phyloP scores from a whole-genome alignment of 2,797 vertebrate genomes.

The Sarcophilus harrisii region DNA sequence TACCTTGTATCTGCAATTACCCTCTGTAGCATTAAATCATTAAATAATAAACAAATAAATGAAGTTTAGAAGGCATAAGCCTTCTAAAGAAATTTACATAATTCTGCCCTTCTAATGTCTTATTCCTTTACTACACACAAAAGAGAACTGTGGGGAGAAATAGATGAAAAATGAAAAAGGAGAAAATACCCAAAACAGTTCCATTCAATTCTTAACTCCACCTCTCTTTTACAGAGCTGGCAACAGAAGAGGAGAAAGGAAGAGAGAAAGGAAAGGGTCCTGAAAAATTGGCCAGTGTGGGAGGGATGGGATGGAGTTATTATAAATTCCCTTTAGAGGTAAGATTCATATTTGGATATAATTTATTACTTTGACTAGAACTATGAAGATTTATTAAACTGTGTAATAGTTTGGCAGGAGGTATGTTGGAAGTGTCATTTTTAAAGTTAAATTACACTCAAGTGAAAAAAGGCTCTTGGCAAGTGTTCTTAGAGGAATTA shows the following conservation, averaged over 20 bases:
- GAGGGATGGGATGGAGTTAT: not conserved
- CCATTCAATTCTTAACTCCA: not conserved
- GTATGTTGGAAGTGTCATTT: not conserved
- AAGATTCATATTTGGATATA: constrained; percentile 9
- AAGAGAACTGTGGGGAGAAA: not conserved
- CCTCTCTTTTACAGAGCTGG: not conserved
- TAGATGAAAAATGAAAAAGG: not conserved
- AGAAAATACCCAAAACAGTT: not conserved
- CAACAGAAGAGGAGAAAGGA: not conserved
- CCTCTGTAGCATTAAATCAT: not conserved
- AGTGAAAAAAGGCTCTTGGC: constrained; percentile 23
- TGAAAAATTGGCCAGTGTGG: not conserved
- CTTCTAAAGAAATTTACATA: constrained; percentile 4
- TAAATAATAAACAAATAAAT: not conserved
- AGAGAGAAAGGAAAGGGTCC: not conserved
- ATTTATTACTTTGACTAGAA: constrained; percentile 31
- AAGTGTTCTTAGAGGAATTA: not conserved
- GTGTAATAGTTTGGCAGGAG: constrained; percentile 27
- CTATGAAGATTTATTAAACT: constrained; percentile 36
- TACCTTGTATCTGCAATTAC: not conserved
- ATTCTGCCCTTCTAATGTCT: not conserved
- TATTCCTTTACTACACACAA: not conserved
- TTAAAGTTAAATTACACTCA: not conserved
- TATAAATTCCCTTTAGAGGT: not conserved
- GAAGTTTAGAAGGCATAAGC: not conserved